Base-by-base conservation (phyloP, 1,140 invertebrate species). In the Apis florea region DNA sequence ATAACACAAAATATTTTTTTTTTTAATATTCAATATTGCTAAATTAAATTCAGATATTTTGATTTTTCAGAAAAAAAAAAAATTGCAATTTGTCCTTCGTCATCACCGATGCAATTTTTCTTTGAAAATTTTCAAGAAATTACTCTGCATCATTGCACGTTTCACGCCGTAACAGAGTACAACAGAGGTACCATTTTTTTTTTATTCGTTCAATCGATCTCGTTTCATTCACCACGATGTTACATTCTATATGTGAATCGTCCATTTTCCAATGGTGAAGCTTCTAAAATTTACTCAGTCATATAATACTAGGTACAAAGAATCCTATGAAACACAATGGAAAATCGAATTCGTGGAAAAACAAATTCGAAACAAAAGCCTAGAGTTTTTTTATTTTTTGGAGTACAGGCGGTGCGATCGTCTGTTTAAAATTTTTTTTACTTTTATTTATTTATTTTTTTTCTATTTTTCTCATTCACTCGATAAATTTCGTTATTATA, bases 221-320 rank as follows among this genome's bases (percentile, higher is more conserved):
- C 51, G 59, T 71, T 69, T 64, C 74, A 82, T 81, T 81, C 79
- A 40, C 31, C 71, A 51, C 53, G 47, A 53, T 68, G 54, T 61
- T 81, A 75, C 79, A 75, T 67, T 75, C 72, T 81, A 75, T n/a
- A 58, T 31, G 54, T 75, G 79, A 81, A 75, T 81, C 79, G 79
- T 81, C 72, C 79, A 81, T 81, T 75, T 81, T 81, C 79, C 79
- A 81, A 75, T 75, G 73, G 63, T 53, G 56, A 75, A 67, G 71
- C 79, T 53, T 24, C 61, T 66, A 26, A 56, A 58, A 53, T 71
- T 79, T 59, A 49, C 54, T 81, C 71, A 75, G 54, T 64, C 63
- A 47, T 47, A 54, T 47, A 54, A 24, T 74, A 71, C 26, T 71
- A 53, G 47, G 19, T 74, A 67, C 40, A 40, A 67, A 68, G 53